Base-by-base conservation (phyloP, 2,888 invertebrate species). In the Aphodius sticticus region DNA sequence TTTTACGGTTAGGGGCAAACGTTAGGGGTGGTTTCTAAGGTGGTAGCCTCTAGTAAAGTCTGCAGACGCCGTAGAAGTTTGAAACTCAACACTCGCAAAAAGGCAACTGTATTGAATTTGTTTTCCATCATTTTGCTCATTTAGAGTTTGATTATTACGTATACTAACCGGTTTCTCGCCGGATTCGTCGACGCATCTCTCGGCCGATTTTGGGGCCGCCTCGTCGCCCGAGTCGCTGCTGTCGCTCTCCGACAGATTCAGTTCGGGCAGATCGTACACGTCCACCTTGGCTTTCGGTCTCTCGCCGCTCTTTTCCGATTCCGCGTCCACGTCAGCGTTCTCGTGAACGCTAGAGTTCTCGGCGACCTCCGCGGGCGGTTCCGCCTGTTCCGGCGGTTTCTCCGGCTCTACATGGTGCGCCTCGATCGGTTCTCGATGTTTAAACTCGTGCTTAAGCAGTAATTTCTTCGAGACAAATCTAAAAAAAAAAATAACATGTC, bases 171-270 rank as follows among this genome's bases (percentile, higher is more conserved):
- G 53, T 37, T 80, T 36, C 4, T 75, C 71, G 38, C 37, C 76
- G 69, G 71, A 16, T 69, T 69, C 69, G n/a, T 72, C 71, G 12
- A 6, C 9, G 16, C 16, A 15, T 16, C 16, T 36, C 26, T 77
- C 77, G 14, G 72, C 77, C 15, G 79, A 15, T 69, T 69, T 76
- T 2, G 53, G 69, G 9, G 15, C 36, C 26, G 76, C 77, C 85
- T 90, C 89, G 5, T 88, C 89, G 35, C 92, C 93, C 2, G 90
- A 92, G 82, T 95, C 95, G 80, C 93, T 93, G 82, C 94, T 95
- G 84, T 96, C 96, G 87, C 96, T 96, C 85, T 96, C 96, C 0
- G 96, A 96, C 70, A 96, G 90, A 90, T 96, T 96, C 70, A 96
- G 90, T 2, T 95, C 96, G 3, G 96, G 96, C 78, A 96, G 90